Percentiles rank a stretch among this genome's conserved stretches.
phyloP scores from a whole-genome alignment of 1,140 invertebrate species.

The Platyura marginata region DNA sequence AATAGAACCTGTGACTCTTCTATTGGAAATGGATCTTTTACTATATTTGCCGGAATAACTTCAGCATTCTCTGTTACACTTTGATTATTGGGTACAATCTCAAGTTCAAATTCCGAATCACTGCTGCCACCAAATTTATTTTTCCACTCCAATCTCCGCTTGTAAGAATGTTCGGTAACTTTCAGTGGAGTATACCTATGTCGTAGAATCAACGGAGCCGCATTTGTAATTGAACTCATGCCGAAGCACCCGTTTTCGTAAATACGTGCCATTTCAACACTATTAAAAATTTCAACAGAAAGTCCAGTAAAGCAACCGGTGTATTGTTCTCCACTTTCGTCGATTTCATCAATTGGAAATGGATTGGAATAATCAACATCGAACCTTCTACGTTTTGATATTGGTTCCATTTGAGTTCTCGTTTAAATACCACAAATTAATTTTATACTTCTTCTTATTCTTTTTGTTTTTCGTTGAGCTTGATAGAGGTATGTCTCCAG shows the following conservation, averaged over 20 bases:
- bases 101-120: not conserved
- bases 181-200: not conserved
- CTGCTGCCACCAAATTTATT: not conserved
- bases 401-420: too few relatives aligned
- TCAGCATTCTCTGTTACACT: not conserved
- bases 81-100: not conserved
- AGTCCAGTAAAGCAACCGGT: slow-evolving; percentile 42
- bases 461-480: too few relatives aligned
- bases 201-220: slow-evolving; percentile 29
- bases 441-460: too few relatives aligned
- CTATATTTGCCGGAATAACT: not conserved
- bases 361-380: too few relatives aligned
- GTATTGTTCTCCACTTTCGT: slow-evolving; percentile 15
- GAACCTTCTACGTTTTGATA: too few relatives aligned
- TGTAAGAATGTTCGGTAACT: too few relatives aligned
- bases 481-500: too few relatives aligned
- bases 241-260: slow-evolving; percentile 57
- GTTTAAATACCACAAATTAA: too few relatives aligned
- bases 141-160: not conserved
- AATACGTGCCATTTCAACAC: slow-evolving; percentile 35
- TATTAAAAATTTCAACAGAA: slow-evolving; percentile 38
- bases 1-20: slow-evolving; percentile 44
- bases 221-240: slow-evolving; percentile 43
- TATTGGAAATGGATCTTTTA: slow-evolving; percentile 14
- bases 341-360: not conserved